A percentile compares a stretch with the other conserved stretches of the same genome.
phyloP scores from a whole-genome alignment of 1,140 invertebrate species.

The Popillia japonica region DNA sequence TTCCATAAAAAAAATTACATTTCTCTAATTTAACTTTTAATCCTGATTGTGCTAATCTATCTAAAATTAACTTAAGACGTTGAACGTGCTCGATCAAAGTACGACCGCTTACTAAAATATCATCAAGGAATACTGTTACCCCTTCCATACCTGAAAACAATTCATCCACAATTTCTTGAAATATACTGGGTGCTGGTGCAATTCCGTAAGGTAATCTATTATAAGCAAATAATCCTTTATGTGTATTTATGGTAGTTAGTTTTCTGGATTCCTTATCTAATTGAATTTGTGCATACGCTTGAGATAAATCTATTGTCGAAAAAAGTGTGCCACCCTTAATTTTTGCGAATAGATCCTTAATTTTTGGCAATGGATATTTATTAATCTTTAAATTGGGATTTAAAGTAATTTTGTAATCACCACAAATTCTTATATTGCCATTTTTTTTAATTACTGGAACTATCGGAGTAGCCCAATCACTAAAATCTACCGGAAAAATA shows the following conservation, averaged over 20 bases:
- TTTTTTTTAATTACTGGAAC: slow-evolving; percentile 59
- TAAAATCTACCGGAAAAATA: slow-evolving; percentile 51
- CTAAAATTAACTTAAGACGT: neutral
- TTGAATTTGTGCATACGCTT: slow-evolving; percentile 43
- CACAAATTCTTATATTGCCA: slow-evolving; percentile 58
- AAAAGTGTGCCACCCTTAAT: slow-evolving; percentile 42
- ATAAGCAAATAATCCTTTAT: slow-evolving; percentile 49
- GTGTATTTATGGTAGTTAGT: slow-evolving; percentile 43
- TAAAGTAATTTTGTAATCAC: slow-evolving; percentile 54
- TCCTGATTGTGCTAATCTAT: neutral
- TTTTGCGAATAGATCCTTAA: slow-evolving; percentile 47
- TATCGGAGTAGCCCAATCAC: slow-evolving; percentile 59
- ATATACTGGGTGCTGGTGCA: slow-evolving; percentile 26
- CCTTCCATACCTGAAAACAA: slow-evolving; percentile 17
- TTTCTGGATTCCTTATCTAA: slow-evolving; percentile 42
- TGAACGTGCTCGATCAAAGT: neutral
- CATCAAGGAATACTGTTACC: neutral
- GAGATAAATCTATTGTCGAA: slow-evolving; percentile 45
- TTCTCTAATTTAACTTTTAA: slow-evolving; percentile 12
- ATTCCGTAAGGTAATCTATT: slow-evolving; percentile 47
- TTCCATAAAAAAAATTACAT: slow-evolving; percentile 39
- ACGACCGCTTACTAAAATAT: slow-evolving; percentile 9
- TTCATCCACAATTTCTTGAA: slow-evolving; percentile 15
- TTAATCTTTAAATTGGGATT: slow-evolving; percentile 45
- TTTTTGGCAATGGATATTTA: slow-evolving; percentile 46